Conservation (phyloP, 2,797 vertebrate species). For the Enteromius mattozi region DNA sequence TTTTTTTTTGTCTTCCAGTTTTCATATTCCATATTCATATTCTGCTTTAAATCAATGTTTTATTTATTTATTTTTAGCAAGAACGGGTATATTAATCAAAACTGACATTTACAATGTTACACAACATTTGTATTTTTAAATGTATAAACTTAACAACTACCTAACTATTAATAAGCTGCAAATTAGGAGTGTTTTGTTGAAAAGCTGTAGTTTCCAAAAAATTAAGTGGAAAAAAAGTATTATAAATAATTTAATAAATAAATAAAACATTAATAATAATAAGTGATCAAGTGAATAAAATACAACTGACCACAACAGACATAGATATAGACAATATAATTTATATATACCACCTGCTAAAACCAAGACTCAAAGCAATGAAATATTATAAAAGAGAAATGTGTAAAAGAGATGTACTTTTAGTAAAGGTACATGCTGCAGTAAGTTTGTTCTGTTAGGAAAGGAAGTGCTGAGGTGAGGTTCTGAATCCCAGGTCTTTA, state of each 20-base stretch:
- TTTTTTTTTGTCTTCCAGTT: background rate
- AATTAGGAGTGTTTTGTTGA: background rate
- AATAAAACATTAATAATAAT: background rate
- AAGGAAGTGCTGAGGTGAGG: constrained; percentile 48
- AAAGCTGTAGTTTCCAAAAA: background rate
- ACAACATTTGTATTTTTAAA: no score
- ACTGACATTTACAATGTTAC: no score
- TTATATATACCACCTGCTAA: background rate
- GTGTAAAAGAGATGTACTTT: background rate
- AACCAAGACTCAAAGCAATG: background rate
- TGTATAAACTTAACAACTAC: no score
- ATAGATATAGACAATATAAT: background rate
- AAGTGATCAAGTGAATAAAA: background rate
- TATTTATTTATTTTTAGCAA: no score
- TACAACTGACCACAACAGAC: background rate
- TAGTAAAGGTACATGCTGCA: constrained; percentile 3
- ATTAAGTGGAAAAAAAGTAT: background rate
- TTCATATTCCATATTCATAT: background rate
- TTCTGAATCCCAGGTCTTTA: constrained; percentile 54
- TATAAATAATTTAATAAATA: background rate
- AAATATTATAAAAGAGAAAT: background rate
- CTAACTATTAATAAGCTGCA: background rate
- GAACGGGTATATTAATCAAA: no score
- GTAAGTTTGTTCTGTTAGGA: constrained; percentile 4
- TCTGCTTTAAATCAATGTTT: no score